These are phyloP conservation scores for Campoplex nolae DNA, from an alignment of 2,888 invertebrate genomes.

Conservation along the genomic window DNA sequence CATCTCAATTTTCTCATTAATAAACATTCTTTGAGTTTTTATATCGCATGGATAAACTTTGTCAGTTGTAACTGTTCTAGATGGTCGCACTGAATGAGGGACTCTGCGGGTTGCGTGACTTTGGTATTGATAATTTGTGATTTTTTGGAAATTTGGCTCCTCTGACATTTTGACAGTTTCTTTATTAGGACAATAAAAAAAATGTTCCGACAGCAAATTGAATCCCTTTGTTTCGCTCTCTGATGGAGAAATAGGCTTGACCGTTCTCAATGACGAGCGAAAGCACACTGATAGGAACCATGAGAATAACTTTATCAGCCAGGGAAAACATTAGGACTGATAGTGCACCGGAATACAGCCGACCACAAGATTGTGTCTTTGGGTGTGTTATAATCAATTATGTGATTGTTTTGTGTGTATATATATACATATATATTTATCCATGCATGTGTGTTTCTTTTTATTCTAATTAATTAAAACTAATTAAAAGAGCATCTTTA, in stretches of 20 bases:
- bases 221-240: not conserved
- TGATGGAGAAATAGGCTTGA: not conserved
- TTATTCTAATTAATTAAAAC: constrained; percentile 43
- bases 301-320: constrained; percentile 60
- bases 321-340: constrained; percentile 59
- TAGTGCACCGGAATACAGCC: constrained; percentile 50
- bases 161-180: constrained; percentile 24
- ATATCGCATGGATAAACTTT: constrained; percentile 48
- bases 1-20: constrained; percentile 20
- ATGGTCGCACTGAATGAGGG: constrained; percentile 50
- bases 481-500: constrained; percentile 15
- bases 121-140: constrained; percentile 70
- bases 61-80: constrained; percentile 39
- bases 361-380: constrained; percentile 49
- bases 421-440: not conserved
- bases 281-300: constrained; percentile 55
- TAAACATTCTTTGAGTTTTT: constrained; percentile 40
- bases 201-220: not conserved
- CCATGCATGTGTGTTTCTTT: not conserved
- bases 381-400: constrained; percentile 26
- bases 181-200: not conserved
- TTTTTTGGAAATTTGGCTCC: constrained; percentile 15
- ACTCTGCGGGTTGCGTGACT: constrained; percentile 71
- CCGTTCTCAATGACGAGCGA: constrained; percentile 31
- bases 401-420: not conserved